Evolutionary conservation across 2,797 vertebrate species (phyloP), one percentile per base, ranked within the genome.

Genomic region (Bradypus variegatus): DNA sequence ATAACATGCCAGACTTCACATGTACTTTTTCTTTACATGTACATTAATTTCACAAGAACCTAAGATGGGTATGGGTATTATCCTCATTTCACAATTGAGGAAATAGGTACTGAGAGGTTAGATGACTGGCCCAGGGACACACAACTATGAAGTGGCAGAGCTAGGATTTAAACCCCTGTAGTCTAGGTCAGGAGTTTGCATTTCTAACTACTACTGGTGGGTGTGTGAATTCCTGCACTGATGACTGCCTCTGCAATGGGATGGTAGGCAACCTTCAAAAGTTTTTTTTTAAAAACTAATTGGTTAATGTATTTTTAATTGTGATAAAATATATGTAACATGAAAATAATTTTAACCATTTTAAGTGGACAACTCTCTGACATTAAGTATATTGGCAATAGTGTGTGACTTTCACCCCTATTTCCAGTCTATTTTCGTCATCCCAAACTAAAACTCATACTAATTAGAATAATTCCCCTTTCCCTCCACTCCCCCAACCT

Each of bases 1-100:
- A 1, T 29, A 3, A 14, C 41, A 53, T 1, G 36, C 13, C 7
- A 13, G 88, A 1, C 55, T 21, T 4, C 5, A 25, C 1, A 3
- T 21, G 33, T 5, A 23, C 7, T 14, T 72, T 69, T 31, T 27
- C 80, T 41, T 41, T 41, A 18, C 10, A 33, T 31, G 21, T 15
- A 7, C 4, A 3, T 85, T 29, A 27, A 8, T 55, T 76, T 90
- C 80, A 36, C 8, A 8, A 36, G 10, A 33, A 31, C 38, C 33
- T 2, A 21, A 27, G 29, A 14, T 5, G 38, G 75, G 36, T 33
- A 41, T 27, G 33, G 41, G 3, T 1, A 9, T 53, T 31, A 14
- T 31, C 50, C 10, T 86, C 50, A 45, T 8, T 31, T 60, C 50
- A 81, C 2, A 50, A 89, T 0, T 29, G 75, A 65, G 60, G 62